A percentile compares a stretch with the other conserved stretches of the same genome.
Conservation (phyloP, 2,797 vertebrate species). For the Tadarida brasiliensis region DNA sequence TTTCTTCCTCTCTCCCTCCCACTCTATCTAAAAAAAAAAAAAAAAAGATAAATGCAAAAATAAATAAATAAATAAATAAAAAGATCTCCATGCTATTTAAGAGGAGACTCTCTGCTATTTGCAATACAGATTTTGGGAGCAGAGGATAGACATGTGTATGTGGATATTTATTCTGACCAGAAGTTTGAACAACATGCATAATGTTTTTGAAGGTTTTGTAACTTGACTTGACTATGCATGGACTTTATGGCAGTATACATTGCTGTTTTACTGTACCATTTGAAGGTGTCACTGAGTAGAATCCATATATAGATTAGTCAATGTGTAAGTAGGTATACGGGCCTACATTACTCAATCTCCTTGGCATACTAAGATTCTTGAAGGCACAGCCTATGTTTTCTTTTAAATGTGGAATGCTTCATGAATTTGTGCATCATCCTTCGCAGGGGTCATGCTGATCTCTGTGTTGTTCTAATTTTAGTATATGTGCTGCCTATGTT, state of each 20-base stretch:
- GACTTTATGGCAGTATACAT: background rate
- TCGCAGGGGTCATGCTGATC: background rate
- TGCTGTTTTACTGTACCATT: background rate
- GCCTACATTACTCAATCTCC: background rate
- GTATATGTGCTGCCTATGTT: background rate
- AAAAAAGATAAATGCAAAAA: too few species aligned
- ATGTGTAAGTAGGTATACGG: background rate
- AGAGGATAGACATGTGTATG: background rate
- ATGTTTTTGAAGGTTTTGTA: background rate
- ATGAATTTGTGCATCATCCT: background rate
- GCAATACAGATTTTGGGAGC: background rate
- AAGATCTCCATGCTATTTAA: background rate
- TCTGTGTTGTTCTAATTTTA: too few species aligned
- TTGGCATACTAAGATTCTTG: constrained; percentile 2
- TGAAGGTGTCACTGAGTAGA: background rate
- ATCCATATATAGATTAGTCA: background rate
- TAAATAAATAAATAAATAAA: too few species aligned
- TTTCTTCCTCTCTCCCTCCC: too few species aligned
- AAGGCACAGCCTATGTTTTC: background rate
- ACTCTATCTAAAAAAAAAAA: too few species aligned
- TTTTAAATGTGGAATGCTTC: background rate
- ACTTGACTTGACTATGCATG: background rate
- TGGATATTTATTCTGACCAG: background rate
- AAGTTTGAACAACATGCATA: constrained; percentile 9
- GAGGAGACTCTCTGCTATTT: background rate